Percentiles rank a stretch among this genome's conserved stretches.
These are phyloP conservation scores for Trogon melanurus DNA, from an alignment of 2,113 vertebrate species.

Conservation along the genomic window DNA sequence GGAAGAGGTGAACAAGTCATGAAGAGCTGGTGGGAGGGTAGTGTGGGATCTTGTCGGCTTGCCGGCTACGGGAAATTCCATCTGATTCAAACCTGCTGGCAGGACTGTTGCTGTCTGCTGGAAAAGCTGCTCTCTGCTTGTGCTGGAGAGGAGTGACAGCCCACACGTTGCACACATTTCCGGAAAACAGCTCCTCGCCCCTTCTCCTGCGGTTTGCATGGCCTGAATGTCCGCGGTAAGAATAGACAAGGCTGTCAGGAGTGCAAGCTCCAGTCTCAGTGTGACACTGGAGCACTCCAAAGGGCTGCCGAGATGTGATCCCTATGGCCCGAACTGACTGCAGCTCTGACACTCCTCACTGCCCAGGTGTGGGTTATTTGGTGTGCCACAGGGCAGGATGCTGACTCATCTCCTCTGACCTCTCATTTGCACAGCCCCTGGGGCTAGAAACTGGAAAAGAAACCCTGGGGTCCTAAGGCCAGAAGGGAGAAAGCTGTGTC, in stretches of 20 bases:
- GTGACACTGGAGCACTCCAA: not conserved
- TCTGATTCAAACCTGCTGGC: not conserved
- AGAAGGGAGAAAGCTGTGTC: not conserved
- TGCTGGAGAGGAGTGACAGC: fast-evolving
- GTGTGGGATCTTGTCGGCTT: not conserved
- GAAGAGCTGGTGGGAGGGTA: not conserved
- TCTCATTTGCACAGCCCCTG: not conserved
- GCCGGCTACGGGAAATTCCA: not conserved
- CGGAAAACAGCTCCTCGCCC: not conserved
- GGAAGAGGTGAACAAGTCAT: fast-evolving
- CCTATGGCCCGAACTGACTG: not conserved
- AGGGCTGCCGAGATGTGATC: not conserved
- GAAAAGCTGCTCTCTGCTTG: not conserved
- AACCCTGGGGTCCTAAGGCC: not conserved
- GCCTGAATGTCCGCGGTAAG: fast-evolving
- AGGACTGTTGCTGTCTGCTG: not conserved
- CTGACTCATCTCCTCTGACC: not conserved
- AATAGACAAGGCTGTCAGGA: not conserved
- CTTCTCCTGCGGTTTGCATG: not conserved
- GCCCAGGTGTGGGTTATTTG: not conserved
- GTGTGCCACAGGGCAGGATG: fast-evolving
- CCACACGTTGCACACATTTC: not conserved
- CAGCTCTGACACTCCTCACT: not conserved
- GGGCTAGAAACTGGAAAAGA: not conserved
- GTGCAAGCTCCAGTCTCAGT: not conserved